These are phyloP conservation scores for Colistium nudipinnis DNA, from an alignment of 2,113 vertebrate genomes.

Conservation along the genomic window DNA sequence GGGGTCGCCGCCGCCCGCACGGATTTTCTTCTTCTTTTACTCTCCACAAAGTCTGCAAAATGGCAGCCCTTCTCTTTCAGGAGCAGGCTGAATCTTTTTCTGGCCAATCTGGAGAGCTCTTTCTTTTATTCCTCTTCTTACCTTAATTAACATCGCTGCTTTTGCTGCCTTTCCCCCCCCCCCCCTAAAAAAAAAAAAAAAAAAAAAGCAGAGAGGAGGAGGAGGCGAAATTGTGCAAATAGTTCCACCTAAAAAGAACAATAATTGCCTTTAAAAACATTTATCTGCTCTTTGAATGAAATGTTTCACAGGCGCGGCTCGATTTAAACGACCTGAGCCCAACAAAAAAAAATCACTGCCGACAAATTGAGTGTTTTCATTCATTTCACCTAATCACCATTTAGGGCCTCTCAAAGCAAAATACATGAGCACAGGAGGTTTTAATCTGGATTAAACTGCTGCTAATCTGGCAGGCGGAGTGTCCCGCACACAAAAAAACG, in stretches of 20 bases:
- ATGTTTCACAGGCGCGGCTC: too few relatives aligned
- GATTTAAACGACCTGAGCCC: too few relatives aligned
- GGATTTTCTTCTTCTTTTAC: constrained; percentile 65
- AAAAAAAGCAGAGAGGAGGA: constrained; percentile 19
- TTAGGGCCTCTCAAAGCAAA: too few relatives aligned
- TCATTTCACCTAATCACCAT: too few relatives aligned
- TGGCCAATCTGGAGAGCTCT: constrained; percentile 56
- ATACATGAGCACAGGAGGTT: too few relatives aligned
- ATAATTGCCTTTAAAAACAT: constrained; percentile 87
- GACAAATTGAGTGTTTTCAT: too few relatives aligned
- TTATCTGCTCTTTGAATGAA: constrained; percentile 83
- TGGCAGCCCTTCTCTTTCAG: constrained; percentile 83
- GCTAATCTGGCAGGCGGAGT: too few relatives aligned
- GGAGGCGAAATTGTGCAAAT: constrained; percentile 59
- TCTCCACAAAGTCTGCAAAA: constrained; percentile 69
- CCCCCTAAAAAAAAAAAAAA: constrained; percentile 30
- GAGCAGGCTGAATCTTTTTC: constrained; percentile 79
- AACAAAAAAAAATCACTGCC: too few relatives aligned
- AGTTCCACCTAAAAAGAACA: constrained; percentile 83
- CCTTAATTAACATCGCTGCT: constrained; percentile 81
- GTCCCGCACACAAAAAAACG: too few relatives aligned
- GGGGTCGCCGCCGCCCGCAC: constrained; percentile 72
- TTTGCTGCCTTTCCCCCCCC: constrained; percentile 58
- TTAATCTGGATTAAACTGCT: too few relatives aligned
- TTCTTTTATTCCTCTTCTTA: constrained; percentile 48